Conservation (phyloP, 2,113 vertebrate genomes). For the Hyperoodon ampullatus region DNA sequence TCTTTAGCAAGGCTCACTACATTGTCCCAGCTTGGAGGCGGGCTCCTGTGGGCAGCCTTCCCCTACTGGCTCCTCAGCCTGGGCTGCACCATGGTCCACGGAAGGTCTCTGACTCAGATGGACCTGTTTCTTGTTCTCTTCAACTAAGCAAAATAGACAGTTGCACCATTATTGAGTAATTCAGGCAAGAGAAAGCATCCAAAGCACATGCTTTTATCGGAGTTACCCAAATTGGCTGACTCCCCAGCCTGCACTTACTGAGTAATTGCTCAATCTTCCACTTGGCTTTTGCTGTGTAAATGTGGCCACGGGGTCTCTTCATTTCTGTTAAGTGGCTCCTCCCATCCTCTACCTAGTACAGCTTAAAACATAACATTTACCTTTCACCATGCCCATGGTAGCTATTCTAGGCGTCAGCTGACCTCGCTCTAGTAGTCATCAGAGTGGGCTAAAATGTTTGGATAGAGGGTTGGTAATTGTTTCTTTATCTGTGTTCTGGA, state of each 20-base stretch:
- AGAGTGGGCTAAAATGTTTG: background rate
- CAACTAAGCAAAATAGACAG: constrained; percentile 65
- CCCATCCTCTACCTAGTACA: background rate
- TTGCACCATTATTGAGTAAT: constrained; percentile 59
- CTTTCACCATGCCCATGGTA: background rate
- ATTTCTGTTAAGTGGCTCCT: constrained; percentile 37
- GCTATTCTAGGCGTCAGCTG: background rate
- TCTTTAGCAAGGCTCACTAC: background rate
- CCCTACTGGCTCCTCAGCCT: no score
- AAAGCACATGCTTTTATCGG: constrained; percentile 64
- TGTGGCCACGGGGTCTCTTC: constrained; percentile 63
- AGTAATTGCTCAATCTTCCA: constrained; percentile 76
- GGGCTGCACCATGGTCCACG: background rate
- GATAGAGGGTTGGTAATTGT: background rate
- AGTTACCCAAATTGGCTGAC: constrained; percentile 67
- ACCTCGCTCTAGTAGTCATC: background rate
- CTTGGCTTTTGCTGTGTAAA: constrained; percentile 69
- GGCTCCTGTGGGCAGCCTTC: background rate
- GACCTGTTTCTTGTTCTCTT: constrained; percentile 63
- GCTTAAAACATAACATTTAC: background rate
- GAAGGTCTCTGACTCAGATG: background rate
- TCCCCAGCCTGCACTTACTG: constrained; percentile 66
- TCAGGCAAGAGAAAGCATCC: constrained; percentile 51
- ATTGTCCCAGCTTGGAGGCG: background rate
- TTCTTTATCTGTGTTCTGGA: background rate